Base-by-base conservation (phyloP, 1,140 invertebrate species). In the Oedothorax gibbosus region DNA sequence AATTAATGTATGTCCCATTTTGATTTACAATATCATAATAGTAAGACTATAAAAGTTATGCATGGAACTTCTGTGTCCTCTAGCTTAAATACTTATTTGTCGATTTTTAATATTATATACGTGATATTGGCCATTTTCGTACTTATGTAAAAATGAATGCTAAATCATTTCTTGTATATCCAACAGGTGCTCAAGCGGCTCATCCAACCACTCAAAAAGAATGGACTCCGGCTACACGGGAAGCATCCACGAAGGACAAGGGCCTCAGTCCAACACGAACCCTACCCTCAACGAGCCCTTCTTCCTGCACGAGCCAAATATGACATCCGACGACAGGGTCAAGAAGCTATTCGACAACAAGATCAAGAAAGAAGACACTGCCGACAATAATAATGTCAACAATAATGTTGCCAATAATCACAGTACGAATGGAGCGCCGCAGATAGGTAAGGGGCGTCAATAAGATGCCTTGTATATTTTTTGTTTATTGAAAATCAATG, bases 281-380 rank as follows among this genome's bases (percentile, higher is more conserved):
- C 35, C 35, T 35, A 87, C 95, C 8, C 96, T 86, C 65, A 78
- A 87, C 65, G 79, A 90, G 87, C 87, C 95, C 9, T 97, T 96
- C 90, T 96, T 95, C 87, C 91, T 96, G 54, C 95, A 97, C 90
- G 94, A 94, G 88, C 95, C 93, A 50, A 93, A 92, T 89, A 93
- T 95, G 85, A 91, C 95, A 60, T 92, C 93, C 7, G 95, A 95
- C 88, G 94, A 94, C 87, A 91, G 94, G 65, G 94, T 95, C 72
- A 93, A 95, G 60, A 94, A 95, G 88, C 90, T 97, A 60, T 97
- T 97, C 89, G 93, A 79, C 57, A 86, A 86, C 56, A 86, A 86
- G 20, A 71, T 21, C 7, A 79, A 64, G 35, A 80, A 79, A 64
- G 66, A 77, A 21, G 57, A 53, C n/a, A 21, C n/a, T 9, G 7